phyloP scores from a whole-genome alignment of 2,797 vertebrate genomes.

The Austrolebias charrua region DNA sequence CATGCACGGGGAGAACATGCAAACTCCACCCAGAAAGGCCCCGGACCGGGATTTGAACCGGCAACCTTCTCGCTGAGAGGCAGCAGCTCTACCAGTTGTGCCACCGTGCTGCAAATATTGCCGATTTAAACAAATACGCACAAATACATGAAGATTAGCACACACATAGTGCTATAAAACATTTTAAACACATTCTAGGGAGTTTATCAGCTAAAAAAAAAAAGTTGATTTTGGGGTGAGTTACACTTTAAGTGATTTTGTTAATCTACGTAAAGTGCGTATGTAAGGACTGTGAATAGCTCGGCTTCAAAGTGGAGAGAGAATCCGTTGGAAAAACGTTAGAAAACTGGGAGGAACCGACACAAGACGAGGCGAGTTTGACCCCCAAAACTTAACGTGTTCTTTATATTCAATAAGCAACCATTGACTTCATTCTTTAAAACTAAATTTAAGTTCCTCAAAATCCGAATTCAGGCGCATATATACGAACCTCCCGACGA shows the following conservation, averaged over 20 bases:
- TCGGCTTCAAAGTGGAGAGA: constrained; percentile 49
- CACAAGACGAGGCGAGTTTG: constrained; percentile 14
- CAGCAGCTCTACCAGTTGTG: too few species aligned
- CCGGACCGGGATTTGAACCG: too few species aligned
- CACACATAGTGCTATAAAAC: too few species aligned
- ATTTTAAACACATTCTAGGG: too few species aligned
- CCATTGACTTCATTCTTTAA: neutral
- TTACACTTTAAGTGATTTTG: neutral
- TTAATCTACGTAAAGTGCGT: constrained; percentile 42
- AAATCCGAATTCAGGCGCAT: neutral
- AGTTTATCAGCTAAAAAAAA: too few species aligned
- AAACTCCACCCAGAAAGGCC: too few species aligned
- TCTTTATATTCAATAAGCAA: constrained; percentile 18
- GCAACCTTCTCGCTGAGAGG: too few species aligned
- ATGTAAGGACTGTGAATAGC: constrained; percentile 46
- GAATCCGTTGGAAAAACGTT: constrained; percentile 22
- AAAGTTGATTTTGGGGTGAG: too few species aligned
- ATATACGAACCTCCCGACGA: constrained; percentile 91
- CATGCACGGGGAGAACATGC: too few species aligned
- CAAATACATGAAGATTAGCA: too few species aligned
- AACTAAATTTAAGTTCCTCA: neutral
- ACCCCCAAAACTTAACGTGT: neutral
- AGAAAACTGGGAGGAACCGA: constrained; percentile 43
- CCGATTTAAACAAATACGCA: too few species aligned
- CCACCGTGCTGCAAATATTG: too few species aligned